Conservation (phyloP, 2,888 invertebrate species). For the Xanthostigma xanthostigma region DNA sequence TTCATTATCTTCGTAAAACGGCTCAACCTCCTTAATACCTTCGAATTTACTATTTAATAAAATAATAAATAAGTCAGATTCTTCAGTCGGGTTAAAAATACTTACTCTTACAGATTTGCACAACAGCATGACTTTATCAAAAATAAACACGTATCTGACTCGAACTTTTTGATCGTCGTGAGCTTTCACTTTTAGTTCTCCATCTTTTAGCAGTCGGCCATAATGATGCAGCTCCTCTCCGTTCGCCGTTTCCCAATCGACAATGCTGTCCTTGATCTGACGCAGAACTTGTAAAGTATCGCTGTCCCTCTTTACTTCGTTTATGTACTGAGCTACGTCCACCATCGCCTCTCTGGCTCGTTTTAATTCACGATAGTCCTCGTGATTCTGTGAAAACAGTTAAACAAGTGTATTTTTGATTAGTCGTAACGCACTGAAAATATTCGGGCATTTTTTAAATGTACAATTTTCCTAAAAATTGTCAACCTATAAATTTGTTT, state of each 20-base stretch:
- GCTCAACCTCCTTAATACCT: too few species aligned
- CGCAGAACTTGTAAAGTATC: constrained; percentile 81
- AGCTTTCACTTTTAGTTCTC: constrained; percentile 82
- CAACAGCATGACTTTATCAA: constrained; percentile 91
- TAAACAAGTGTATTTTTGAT: too few species aligned
- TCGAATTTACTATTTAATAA: too few species aligned
- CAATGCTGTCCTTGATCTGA: constrained; percentile 78
- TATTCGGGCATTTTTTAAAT: too few species aligned
- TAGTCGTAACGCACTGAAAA: too few species aligned
- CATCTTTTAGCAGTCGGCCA: constrained; percentile 84
- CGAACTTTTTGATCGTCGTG: constrained; percentile 78
- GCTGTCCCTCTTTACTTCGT: constrained; percentile 93
- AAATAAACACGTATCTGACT: constrained; percentile 87
- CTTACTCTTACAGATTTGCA: constrained; percentile 70
- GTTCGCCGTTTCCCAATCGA: constrained; percentile 66
- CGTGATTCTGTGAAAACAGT: constrained; percentile 45
- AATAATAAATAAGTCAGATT: too few species aligned
- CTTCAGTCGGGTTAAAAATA: constrained; percentile 7
- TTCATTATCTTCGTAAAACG: too few species aligned
- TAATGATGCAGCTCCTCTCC: constrained; percentile 75
- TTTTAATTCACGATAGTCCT: constrained; percentile 69
- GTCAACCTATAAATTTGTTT: too few species aligned
- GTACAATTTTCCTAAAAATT: too few species aligned
- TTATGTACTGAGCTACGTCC: constrained; percentile 92
- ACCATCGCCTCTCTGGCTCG: constrained; percentile 90